Base-by-base conservation (phyloP, 2,888 invertebrate species). In the Epinotia ramella region DNA sequence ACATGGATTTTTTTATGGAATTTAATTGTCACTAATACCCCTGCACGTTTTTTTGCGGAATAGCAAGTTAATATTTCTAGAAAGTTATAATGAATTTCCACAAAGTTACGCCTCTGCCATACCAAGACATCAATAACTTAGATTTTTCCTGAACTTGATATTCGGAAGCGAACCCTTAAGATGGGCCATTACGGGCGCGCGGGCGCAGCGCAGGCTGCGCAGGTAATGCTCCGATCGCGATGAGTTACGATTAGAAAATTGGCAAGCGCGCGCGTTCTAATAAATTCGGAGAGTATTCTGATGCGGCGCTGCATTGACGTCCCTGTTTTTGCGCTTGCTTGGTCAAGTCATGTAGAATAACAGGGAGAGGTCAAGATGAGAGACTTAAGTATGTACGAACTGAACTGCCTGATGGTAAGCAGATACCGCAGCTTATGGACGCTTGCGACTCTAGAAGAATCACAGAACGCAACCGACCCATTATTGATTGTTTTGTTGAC, bases 171-270 rank as follows among this genome's bases (percentile, higher is more conserved):
- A 60, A 59, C 69, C 69, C 69, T 69, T 69, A 64, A 62, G 24
- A 49, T 63, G 16, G 53, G 24, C 67, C 16, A 73, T 73, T 73
- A 57, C n/a, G 13, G 76, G 76, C 73, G 78, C 79, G 81, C 79
- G 81, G 70, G 80, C 80, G 80, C 76, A 72, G 73, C 78, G 79
- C 78, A 69, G 78, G 80, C 76, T 70, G 73, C 78, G 79, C 78
- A 69, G 78, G 83, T 86, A 85, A 84, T 85, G 83, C 84, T 85
- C 86, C 88, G 89, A 90, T 90, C 89, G 86, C 87, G 91, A 91
- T 91, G 91, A 91, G 87, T 91, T 91, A 91, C 91, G 91, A 91
- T 91, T 90, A 91, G 88, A 87, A 89, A 90, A 90, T 91, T 90
- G 90, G 89, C 88, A 88, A 89, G 89, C 87, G 88, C 84, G 87